phyloP scores from a whole-genome alignment of 2,797 vertebrate species.

The Tragelaphus eurycerus region DNA sequence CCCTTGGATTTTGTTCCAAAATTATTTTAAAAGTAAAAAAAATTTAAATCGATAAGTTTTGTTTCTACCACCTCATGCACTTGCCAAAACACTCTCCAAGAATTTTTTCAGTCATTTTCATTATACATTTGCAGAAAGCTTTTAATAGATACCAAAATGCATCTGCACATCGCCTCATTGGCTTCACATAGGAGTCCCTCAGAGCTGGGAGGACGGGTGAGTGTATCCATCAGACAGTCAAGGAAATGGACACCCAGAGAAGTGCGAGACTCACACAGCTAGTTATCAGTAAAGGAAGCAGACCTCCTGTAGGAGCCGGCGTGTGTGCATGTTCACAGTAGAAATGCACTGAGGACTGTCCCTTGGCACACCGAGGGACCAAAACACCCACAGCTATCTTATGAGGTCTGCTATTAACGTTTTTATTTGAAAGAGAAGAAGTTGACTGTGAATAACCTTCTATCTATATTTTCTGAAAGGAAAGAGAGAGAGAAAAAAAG shows the following conservation, averaged over 20 bases:
- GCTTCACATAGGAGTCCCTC: neutral
- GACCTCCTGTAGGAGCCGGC: rapidly evolving
- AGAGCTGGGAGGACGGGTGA: too few species aligned
- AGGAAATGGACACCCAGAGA: neutral
- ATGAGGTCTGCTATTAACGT: neutral
- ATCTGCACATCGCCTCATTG: neutral
- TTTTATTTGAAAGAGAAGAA: neutral
- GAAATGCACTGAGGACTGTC: neutral
- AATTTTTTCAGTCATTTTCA: neutral
- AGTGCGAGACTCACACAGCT: neutral
- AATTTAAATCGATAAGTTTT: neutral
- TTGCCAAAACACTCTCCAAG: neutral
- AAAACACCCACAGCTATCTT: neutral
- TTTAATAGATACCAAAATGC: neutral
- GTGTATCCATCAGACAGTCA: neutral
- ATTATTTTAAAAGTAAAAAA: neutral
- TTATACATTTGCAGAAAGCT: neutral
- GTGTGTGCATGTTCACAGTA: neutral
- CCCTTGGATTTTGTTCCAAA: neutral
- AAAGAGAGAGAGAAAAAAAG: neutral
- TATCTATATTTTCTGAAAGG: neutral
- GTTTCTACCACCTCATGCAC: neutral
- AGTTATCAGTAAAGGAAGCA: neutral
- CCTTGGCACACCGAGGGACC: neutral
- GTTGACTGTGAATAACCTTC: neutral